Evolutionary conservation across 2,888 invertebrate species (phyloP).

Genomic region (Teleogryllus oceanicus): DNA sequence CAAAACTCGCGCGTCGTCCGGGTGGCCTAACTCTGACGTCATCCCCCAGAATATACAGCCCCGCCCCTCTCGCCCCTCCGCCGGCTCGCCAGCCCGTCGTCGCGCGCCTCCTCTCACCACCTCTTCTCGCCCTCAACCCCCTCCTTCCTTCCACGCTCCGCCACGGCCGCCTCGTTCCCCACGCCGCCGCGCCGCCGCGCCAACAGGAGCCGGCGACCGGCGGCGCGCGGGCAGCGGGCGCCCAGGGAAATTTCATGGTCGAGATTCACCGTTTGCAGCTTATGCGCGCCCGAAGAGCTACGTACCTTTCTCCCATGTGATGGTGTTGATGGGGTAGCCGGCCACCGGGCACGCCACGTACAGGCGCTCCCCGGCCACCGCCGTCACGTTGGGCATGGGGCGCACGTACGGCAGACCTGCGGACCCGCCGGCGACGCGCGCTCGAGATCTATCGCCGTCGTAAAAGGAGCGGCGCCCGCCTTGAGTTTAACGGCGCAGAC

Average conservation of each 20-base stretch:
- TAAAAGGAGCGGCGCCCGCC: neutral
- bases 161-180: too few species aligned
- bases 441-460: neutral
- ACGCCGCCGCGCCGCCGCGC: conserved; percentile 39
- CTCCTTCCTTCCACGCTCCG: too few species aligned
- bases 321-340: conserved; percentile 44
- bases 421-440: neutral
- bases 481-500: neutral
- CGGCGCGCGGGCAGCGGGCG: conserved; percentile 48
- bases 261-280: conserved; percentile 48
- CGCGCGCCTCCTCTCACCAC: too few species aligned
- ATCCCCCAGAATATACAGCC: too few species aligned
- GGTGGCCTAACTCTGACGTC: too few species aligned
- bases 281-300: conserved; percentile 42
- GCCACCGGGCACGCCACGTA: conserved; percentile 44
- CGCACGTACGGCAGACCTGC: conserved; percentile 42
- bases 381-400: conserved; percentile 42
- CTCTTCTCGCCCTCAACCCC: too few species aligned
- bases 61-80: too few species aligned
- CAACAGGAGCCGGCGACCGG: conserved; percentile 47
- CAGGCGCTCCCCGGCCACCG: conserved; percentile 43
- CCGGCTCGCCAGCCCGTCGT: too few species aligned
- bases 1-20: too few species aligned
- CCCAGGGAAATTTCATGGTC: conserved; percentile 47
- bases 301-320: conserved; percentile 50